Evolutionary conservation across 2,113 vertebrate genomes (phyloP).

Genomic region (Lophotis ruficrista): DNA sequence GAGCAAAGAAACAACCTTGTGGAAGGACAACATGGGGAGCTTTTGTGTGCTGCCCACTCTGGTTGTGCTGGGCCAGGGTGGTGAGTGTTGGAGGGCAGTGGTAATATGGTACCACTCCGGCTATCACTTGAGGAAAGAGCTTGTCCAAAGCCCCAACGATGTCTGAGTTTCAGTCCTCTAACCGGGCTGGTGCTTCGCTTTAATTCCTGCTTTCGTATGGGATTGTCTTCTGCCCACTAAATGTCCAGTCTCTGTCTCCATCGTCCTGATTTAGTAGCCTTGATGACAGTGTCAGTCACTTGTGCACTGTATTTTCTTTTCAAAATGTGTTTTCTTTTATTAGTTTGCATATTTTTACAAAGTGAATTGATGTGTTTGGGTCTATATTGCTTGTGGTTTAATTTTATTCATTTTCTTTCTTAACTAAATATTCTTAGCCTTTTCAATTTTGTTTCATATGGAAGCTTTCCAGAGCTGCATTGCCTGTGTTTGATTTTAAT

Average conservation of each 20-base stretch:
- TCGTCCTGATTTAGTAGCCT: background rate
- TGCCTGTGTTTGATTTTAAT: slow-evolving; percentile 39
- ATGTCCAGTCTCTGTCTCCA: background rate
- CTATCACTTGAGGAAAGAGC: background rate
- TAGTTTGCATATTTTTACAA: background rate
- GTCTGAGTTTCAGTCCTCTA: background rate
- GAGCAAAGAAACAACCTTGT: background rate
- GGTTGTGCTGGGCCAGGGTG: background rate
- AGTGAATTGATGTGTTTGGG: background rate
- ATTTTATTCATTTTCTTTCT: background rate
- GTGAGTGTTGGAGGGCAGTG: accelerated
- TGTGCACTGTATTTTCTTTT: background rate
- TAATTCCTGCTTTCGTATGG: background rate
- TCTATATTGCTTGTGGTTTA: background rate
- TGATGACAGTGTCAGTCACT: background rate
- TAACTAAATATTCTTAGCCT: slow-evolving; percentile 14
- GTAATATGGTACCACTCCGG: background rate
- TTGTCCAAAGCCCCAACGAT: background rate
- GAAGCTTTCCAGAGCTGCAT: background rate
- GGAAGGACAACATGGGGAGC: accelerated
- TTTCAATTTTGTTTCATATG: background rate
- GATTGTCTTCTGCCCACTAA: background rate
- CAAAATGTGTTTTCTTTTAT: background rate
- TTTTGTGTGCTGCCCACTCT: background rate
- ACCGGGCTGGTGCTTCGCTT: background rate